These are phyloP conservation scores for Drosophila colorata DNA, from an alignment of 2,888 invertebrate genomes.

Conservation along the genomic window DNA sequence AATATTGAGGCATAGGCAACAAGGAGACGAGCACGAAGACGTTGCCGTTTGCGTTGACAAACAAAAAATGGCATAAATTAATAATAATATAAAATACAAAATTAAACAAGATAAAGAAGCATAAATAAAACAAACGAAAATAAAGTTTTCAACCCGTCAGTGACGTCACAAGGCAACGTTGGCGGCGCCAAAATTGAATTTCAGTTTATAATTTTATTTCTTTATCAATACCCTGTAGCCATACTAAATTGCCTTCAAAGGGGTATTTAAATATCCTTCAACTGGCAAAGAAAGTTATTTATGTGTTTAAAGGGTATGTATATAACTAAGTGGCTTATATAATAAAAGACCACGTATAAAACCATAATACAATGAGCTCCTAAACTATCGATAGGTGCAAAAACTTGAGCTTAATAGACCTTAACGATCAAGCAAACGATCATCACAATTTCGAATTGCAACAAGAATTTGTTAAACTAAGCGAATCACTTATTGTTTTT, in stretches of 20 bases:
- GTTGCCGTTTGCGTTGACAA: conserved; percentile 62
- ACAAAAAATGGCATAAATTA: conserved; percentile 78
- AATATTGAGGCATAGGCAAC: neutral
- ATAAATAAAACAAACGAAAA: conserved; percentile 30
- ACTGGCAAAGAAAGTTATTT: too few species aligned
- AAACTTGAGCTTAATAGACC: too few species aligned
- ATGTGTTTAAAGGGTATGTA: too few species aligned
- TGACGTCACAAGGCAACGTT: conserved; percentile 54
- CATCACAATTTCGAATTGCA: too few species aligned
- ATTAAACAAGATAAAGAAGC: conserved; percentile 17
- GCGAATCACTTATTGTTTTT: too few species aligned
- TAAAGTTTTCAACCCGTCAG: conserved; percentile 25
- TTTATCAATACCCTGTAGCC: conserved; percentile 24
- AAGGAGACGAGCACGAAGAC: conserved; percentile 29
- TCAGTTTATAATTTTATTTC: conserved; percentile 26
- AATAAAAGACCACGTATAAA: too few species aligned
- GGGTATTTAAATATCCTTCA: neutral
- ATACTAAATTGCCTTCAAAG: neutral
- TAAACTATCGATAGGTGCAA: too few species aligned
- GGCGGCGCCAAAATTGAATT: conserved; percentile 41
- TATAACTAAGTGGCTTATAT: too few species aligned
- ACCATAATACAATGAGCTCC: too few species aligned
- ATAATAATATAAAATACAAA: conserved; percentile 58
- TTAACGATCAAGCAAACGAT: too few species aligned
- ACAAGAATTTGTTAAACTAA: too few species aligned